These are phyloP conservation scores for Archegozetes longisetosus DNA, from an alignment of 1,140 invertebrate genomes.

Conservation along the genomic window DNA sequence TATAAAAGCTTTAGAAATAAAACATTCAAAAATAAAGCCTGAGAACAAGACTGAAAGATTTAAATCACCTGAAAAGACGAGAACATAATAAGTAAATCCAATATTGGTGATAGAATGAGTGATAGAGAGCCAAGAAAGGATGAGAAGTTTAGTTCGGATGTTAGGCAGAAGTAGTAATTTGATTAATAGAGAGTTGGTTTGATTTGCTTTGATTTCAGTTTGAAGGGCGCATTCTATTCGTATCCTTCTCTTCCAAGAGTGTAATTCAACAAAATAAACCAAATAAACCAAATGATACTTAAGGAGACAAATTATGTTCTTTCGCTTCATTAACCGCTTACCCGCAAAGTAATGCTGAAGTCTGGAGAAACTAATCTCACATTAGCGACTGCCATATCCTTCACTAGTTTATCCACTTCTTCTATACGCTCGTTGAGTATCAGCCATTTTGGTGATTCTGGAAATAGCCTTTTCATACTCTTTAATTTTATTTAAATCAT, in stretches of 20 bases:
- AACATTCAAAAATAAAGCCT: neutral
- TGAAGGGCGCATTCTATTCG: neutral
- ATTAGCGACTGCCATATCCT: conserved; percentile 18
- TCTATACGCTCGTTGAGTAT: conserved; percentile 17
- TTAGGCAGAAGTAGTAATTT: conserved; percentile 3
- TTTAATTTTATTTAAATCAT: conserved; percentile 17
- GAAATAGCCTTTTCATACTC: conserved; percentile 25
- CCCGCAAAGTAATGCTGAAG: neutral
- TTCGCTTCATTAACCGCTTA: neutral
- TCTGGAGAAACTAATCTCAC: neutral
- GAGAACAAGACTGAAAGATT: neutral
- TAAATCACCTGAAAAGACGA: conserved; percentile 1
- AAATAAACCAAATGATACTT: neutral
- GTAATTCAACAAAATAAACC: neutral
- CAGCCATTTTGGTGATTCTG: conserved; percentile 27
- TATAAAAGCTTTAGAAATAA: neutral
- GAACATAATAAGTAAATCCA: conserved; percentile 1
- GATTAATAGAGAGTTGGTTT: neutral
- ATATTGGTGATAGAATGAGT: conserved; percentile 4
- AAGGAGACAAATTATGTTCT: neutral
- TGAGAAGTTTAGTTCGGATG: conserved; percentile 1
- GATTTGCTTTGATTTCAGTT: neutral
- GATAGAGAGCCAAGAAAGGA: neutral
- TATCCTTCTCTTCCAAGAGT: neutral
- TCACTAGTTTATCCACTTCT: conserved; percentile 15